Base-by-base conservation (phyloP, 2,797 vertebrate genomes). In the Platyrinchus mystaceus region DNA sequence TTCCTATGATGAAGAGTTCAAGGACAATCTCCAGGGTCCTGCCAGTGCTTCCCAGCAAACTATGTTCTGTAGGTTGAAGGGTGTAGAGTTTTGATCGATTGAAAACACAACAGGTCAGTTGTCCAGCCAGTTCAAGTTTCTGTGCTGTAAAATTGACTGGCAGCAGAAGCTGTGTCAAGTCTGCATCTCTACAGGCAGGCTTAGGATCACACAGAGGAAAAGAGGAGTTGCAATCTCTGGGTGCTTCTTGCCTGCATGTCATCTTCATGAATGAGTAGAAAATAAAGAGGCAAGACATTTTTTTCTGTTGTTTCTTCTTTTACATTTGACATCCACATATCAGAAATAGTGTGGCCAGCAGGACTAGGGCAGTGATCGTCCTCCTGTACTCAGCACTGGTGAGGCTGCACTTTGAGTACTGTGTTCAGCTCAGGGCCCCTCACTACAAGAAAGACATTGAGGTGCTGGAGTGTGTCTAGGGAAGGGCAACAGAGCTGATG, bases 401-500 rank as follows among this genome's bases (percentile, higher is more conserved):
- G 64, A 63, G 43, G 36, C 28, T 18, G 8, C 17, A 30, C 43
- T 17, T 39, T 24, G 17, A 70, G 8, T 27, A 4, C n/a, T 26
- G 20, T 52, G n/a, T 46, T 23, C n/a, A 39, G 43, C 30, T 83
- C 56, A 56, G 56, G 30, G 49, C 14, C 43, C 3, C 58, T 64
- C 79, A 50, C 14, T 44, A 44, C n/a, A 64, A 14, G 47, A 70
- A 39, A 34, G 28, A 27, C 21, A 27, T 17, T 15, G 32, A 23
- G n/a, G 12, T 5, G 14, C 28, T 64, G 37, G 30, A 46, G 23
- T 0, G 0, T 30, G 37, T 46, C 37, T 58, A 52, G 50, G 49
- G 23, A 64, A 52, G n/a, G 43, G 6, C 43, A 34, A 26, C 17
- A 37, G 32, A 43, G 37, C 16, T 76, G 56, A 28, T 50, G 28